phyloP scores from a whole-genome alignment of 2,113 vertebrate genomes.

The Enhydra lutris region DNA sequence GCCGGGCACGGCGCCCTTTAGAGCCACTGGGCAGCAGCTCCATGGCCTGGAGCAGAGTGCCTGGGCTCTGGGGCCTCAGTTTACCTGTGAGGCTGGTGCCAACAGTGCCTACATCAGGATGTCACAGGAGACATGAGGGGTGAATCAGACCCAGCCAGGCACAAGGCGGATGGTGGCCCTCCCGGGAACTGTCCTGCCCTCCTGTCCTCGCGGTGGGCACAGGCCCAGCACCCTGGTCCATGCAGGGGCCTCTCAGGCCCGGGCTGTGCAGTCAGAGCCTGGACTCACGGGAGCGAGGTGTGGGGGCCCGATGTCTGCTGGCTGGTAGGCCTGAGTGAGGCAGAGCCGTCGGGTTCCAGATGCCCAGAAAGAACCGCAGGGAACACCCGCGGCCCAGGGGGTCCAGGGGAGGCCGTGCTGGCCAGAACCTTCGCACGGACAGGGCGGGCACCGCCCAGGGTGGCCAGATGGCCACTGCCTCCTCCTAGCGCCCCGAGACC shows the following conservation, averaged over 20 bases:
- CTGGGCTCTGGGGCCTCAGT: background rate
- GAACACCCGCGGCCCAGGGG: fast-evolving
- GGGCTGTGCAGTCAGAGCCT: fast-evolving
- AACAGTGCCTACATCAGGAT: background rate
- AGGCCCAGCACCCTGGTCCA: fast-evolving
- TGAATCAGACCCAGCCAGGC: background rate
- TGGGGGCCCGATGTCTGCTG: fast-evolving
- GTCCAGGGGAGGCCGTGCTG: fast-evolving
- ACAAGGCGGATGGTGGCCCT: fast-evolving
- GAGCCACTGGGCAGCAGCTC: fast-evolving
- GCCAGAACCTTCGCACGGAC: fast-evolving
- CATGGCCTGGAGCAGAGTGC: fast-evolving
- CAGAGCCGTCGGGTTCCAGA: background rate
- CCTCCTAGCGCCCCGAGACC: background rate
- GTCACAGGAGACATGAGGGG: background rate
- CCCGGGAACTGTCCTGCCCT: background rate
- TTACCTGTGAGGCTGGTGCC: background rate
- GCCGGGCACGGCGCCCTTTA: fast-evolving
- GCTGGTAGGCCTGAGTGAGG: too few species aligned
- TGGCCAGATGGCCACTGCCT: too few species aligned
- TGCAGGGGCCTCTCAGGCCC: background rate
- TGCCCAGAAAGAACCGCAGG: background rate
- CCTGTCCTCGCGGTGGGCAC: fast-evolving
- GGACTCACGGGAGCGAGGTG: fast-evolving
- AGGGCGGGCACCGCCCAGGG: fast-evolving